These are phyloP conservation scores for Rhaphigaster nebulosa DNA, from an alignment of 2,888 invertebrate genomes.

Conservation along the genomic window DNA sequence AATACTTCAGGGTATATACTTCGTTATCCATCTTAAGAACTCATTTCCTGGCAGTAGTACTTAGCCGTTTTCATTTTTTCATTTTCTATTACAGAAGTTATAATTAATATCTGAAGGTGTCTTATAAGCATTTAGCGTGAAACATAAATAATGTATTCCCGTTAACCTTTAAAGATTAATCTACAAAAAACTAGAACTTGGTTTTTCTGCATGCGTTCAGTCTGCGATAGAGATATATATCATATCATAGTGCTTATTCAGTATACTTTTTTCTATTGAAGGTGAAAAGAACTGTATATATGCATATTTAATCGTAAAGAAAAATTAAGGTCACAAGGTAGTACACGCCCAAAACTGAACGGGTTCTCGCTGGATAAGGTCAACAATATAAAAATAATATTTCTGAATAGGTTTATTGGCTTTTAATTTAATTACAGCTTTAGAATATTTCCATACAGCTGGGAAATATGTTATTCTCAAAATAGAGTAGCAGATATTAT, in stretches of 20 bases:
- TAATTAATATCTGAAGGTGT: not conserved
- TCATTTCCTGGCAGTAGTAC: not conserved
- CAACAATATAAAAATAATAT: not conserved
- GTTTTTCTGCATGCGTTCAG: not conserved
- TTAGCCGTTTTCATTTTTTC: not conserved
- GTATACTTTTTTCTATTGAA: not conserved
- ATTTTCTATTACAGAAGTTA: not conserved
- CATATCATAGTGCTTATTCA: not conserved
- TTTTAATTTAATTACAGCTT: no score
- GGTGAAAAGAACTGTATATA: not conserved
- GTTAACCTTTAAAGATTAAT: not conserved
- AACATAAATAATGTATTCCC: not conserved
- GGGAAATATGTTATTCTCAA: no score
- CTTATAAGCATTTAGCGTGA: not conserved
- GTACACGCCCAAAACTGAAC: not conserved
- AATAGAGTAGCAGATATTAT: no score
- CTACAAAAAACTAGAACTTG: not conserved
- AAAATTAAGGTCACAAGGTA: not conserved
- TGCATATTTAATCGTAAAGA: not conserved
- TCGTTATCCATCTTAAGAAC: not conserved
- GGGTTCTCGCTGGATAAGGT: not conserved
- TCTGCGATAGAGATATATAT: not conserved
- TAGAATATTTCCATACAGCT: no score
- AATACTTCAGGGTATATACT: not conserved
- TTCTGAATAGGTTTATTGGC: no score